Conservation (phyloP, 2,113 vertebrate genomes). For the Epinephelus moara region DNA sequence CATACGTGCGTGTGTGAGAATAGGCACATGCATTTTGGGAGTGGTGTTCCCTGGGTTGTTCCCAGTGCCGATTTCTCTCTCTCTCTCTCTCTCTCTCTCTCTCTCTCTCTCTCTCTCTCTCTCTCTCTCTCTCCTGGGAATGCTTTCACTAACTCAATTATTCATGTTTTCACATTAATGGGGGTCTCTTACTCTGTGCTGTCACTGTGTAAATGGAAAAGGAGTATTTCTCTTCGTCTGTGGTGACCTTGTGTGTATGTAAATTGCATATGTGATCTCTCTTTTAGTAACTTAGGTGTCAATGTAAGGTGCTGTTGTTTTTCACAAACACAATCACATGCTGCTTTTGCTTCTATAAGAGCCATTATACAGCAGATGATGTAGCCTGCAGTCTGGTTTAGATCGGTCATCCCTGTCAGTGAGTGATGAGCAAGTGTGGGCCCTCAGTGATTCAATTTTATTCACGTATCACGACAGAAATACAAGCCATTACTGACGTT, state of each 20-base stretch:
- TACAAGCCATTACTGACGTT: background rate
- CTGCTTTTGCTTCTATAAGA: background rate
- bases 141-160: constrained; percentile 69
- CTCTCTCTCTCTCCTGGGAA: constrained; percentile 44
- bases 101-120: constrained; percentile 7
- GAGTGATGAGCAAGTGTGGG: background rate
- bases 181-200: constrained; percentile 46
- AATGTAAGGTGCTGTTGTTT: background rate
- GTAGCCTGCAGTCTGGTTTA: background rate
- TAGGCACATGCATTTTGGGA: constrained; percentile 54
- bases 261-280: constrained; percentile 28
- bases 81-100: constrained; percentile 14
- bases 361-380: background rate
- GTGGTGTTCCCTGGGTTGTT: constrained; percentile 71
- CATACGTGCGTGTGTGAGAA: background rate
- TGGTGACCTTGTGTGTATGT: constrained; percentile 43
- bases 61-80: constrained; percentile 31
- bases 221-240: constrained; percentile 31
- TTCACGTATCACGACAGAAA: background rate
- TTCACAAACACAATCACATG: background rate
- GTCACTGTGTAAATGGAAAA: constrained; percentile 56
- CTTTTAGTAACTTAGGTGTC: background rate
- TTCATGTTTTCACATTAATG: constrained; percentile 72
- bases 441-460: background rate
- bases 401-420: background rate